A percentile compares a stretch with the other conserved stretches of the same genome.
Conservation (phyloP, 2,113 vertebrate species). For the Xenopus laevis region DNA sequence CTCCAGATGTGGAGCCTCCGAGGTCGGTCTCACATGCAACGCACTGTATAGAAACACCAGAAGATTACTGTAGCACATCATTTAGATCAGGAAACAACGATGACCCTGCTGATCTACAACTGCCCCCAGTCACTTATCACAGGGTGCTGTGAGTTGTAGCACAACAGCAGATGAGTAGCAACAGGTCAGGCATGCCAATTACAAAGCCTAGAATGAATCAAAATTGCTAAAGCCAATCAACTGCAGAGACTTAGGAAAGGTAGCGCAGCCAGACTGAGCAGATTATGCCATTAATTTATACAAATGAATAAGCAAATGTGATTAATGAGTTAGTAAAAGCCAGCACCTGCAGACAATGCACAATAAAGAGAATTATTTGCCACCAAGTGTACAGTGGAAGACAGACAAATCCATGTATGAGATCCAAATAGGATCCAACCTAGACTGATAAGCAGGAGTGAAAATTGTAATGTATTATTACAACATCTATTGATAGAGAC, state of each 20-base stretch:
- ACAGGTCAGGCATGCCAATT: no score
- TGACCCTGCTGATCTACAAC: neutral
- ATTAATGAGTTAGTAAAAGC: slow-evolving; percentile 47
- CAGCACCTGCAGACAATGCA: slow-evolving; percentile 23
- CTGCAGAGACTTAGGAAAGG: no score
- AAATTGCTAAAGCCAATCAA: no score
- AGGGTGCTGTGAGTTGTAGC: neutral
- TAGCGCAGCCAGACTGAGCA: slow-evolving; percentile 32
- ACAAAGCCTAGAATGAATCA: no score
- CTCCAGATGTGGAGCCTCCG: slow-evolving; percentile 83
- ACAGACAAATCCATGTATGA: neutral
- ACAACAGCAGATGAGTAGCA: slow-evolving; percentile 28
- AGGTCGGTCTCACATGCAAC: slow-evolving; percentile 78
- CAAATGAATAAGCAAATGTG: slow-evolving; percentile 11
- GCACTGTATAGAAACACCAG: slow-evolving; percentile 67
- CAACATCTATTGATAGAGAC: no score
- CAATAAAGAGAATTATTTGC: neutral
- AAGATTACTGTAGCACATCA: neutral
- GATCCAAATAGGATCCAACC: neutral
- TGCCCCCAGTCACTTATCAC: no score
- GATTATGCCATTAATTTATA: no score
- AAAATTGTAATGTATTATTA: no score
- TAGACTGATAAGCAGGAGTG: no score
- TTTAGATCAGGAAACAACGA: slow-evolving; percentile 30
- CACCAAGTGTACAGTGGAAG: neutral